phyloP scores from a whole-genome alignment of 2,113 vertebrate species.

The Paradisaea rubra region DNA sequence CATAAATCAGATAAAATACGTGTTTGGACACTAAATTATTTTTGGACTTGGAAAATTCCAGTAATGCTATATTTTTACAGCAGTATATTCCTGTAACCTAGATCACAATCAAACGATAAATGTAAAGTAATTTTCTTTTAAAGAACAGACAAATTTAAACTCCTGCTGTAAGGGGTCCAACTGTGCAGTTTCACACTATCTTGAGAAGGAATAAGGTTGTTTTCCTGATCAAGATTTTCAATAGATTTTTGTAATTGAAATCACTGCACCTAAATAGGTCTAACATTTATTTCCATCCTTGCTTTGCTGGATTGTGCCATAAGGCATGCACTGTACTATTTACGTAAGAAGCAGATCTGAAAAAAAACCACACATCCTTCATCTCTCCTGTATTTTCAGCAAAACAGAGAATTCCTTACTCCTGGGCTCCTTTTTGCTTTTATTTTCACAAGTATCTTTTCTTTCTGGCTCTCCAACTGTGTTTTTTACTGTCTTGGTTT shows the following conservation, averaged over 20 bases:
- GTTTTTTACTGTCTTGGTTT: neutral
- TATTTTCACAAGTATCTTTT: neutral
- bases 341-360: neutral
- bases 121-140: neutral
- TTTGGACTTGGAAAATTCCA: conserved; percentile 42
- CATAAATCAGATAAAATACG: conserved; percentile 31
- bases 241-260: neutral
- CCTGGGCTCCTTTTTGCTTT: neutral
- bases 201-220: neutral
- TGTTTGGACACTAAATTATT: conserved; percentile 30
- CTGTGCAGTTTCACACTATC: neutral
- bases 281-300: neutral
- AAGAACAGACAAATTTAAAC: neutral
- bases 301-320: neutral
- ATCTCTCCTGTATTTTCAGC: neutral
- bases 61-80: conserved; percentile 25
- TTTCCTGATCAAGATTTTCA: neutral
- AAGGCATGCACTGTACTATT: neutral
- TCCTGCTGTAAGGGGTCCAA: neutral
- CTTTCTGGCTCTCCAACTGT: neutral
- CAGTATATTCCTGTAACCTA: conserved; percentile 7
- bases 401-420: neutral
- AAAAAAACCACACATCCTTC: neutral
- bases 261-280: neutral
- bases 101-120: neutral